phyloP scores from a whole-genome alignment of 23 tunicate species.

The Corella eumyota region DNA sequence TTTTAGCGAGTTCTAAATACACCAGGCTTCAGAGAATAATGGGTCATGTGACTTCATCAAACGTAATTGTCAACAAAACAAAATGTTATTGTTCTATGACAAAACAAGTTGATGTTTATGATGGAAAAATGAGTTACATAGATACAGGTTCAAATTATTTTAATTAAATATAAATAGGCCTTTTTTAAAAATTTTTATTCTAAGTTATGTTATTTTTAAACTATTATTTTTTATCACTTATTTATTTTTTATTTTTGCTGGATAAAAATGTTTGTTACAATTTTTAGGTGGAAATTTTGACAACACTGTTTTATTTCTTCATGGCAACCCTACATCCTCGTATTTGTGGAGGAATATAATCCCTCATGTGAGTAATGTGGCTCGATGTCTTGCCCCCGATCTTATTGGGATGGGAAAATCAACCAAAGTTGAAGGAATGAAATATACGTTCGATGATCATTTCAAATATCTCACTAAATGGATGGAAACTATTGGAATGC shows the following conservation, averaged over 20 bases:
- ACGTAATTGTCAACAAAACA: no score
- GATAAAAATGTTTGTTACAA: background rate
- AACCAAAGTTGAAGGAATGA: slow-evolving; percentile 37
- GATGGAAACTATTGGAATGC: slow-evolving; percentile 46
- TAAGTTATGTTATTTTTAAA: background rate
- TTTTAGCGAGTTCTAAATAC: no score
- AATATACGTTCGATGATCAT: slow-evolving; percentile 70
- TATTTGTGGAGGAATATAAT: slow-evolving; percentile 77
- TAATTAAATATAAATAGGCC: no score
- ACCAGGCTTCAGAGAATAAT: no score
- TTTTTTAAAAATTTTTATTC: no score
- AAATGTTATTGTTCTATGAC: no score
- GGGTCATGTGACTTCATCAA: no score
- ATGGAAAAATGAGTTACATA: slow-evolving; percentile 34
- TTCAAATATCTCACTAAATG: slow-evolving; percentile 42
- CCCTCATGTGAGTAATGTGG: slow-evolving; percentile 57
- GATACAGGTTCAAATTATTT: slow-evolving; percentile 67
- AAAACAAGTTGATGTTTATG: slow-evolving; percentile 30
- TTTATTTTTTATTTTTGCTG: no score
- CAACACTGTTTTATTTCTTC: slow-evolving; percentile 41
- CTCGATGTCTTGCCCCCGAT: slow-evolving; percentile 85
- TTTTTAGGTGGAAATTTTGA: slow-evolving; percentile 2
- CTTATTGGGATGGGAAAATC: slow-evolving; percentile 86
- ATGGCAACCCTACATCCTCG: slow-evolving; percentile 89
- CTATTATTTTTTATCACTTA: no score